Evolutionary conservation across 2,797 vertebrate genomes (phyloP), one percentile per base, ranked within the genome.

Genomic region (Esox masquinongy): DNA sequence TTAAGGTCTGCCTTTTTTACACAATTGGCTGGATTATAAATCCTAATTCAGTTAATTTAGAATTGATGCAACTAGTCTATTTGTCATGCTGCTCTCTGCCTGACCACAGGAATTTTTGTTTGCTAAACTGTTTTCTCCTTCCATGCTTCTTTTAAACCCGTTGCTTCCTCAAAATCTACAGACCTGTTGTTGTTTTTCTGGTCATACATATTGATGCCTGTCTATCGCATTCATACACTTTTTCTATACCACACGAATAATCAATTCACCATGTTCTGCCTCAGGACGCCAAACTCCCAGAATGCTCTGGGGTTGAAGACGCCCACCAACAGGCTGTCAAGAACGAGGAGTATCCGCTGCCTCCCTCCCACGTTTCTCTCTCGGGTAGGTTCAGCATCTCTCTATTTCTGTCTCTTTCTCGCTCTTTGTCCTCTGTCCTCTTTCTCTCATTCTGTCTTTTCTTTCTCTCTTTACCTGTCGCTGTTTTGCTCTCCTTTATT

Each of bases 381-480:
- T 81, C 93, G 85, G 92, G 95, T 97, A 93, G 96, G 94, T 78
- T 72, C 75, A 67, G 56, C 16, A 47, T 56, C 72, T 15, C 31
- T 56, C 50, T 59, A 17, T 47, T 5, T 26, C 17, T 22, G 29
- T 31, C 8, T 39, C 59, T 64, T 76, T 43, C 47, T 50, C 77
- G 26, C 67, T 51, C 73, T 76, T 43, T 17, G 64, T 73, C 2
- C 69, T 74, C 19, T 50, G 4, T 15, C 6, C 59, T 47, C 43
- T 47, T 47, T 12, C 11, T 47, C 15, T 61, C 16, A 6, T 29
- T 16, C 3, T 59, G 51, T n/a, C 24, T 39, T 68, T 1, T 6
- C 61, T 76, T 68, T 61, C 5, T 59, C 61, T 70, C 75, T 56
- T 19, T 67, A 11, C 0, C 22, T 15, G 22, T 53, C 77, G 50